phyloP scores from a whole-genome alignment of 2,113 vertebrate genomes.

The Callopanchax toddi region DNA sequence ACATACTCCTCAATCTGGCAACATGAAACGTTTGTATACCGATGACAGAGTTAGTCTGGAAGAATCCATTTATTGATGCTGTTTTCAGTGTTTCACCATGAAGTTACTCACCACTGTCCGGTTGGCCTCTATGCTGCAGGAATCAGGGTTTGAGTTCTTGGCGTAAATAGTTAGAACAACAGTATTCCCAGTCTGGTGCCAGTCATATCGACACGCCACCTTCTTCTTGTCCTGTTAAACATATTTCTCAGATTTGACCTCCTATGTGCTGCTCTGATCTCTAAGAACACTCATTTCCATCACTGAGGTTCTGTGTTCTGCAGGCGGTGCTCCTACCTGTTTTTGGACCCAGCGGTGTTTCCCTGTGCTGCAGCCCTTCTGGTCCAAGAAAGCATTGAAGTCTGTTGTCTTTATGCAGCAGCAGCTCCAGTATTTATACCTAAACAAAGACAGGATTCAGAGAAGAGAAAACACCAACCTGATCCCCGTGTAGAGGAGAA shows the following conservation, averaged over 20 bases:
- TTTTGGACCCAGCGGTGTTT: conserved; percentile 87
- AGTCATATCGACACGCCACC: conserved; percentile 90
- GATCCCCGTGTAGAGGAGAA: background rate
- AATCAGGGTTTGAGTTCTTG: conserved; percentile 84
- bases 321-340: conserved; percentile 71
- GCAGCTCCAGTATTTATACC: conserved; percentile 98
- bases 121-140: conserved; percentile 86
- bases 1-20: too few species aligned
- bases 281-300: too few species aligned
- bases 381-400: conserved; percentile 92
- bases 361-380: conserved; percentile 89
- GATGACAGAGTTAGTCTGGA: too few species aligned
- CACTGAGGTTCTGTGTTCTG: background rate
- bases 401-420: conserved; percentile 90
- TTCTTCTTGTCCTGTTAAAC: conserved; percentile 84
- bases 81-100: rapidly evolving
- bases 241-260: background rate
- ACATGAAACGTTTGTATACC: too few species aligned
- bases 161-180: conserved; percentile 91
- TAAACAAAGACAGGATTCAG: conserved; percentile 46
- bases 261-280: too few species aligned
- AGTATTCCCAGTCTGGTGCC: conserved; percentile 90
- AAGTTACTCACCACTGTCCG: conserved; percentile 83
- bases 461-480: background rate
- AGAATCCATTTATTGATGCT: too few species aligned